phyloP scores from a whole-genome alignment of 2,888 invertebrate species.

The Drosophila rellima region DNA sequence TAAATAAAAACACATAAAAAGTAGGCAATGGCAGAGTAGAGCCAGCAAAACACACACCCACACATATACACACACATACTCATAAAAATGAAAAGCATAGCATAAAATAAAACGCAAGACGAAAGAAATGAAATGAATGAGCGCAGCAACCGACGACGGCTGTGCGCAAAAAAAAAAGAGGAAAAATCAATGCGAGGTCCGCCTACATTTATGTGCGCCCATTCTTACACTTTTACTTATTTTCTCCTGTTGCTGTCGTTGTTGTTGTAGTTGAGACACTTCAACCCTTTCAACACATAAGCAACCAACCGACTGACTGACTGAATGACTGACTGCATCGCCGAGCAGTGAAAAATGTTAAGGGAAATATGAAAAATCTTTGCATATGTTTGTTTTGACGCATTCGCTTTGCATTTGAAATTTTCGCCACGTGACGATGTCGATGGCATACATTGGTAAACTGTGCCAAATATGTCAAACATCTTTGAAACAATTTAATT shows the following conservation, averaged over 20 bases:
- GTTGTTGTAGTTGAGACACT: conserved; percentile 37
- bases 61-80: conserved; percentile 24
- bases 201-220: conserved; percentile 42
- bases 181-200: conserved; percentile 70
- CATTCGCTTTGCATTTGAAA: conserved; percentile 27
- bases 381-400: conserved; percentile 50
- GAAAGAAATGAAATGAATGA: conserved; percentile 75
- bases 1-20: conserved; percentile 81
- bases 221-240: conserved; percentile 52
- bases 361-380: conserved; percentile 77
- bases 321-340: conserved; percentile 34
- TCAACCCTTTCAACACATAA: conserved; percentile 68
- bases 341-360: conserved; percentile 67
- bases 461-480: conserved; percentile 80
- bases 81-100: conserved; percentile 70
- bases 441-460: conserved; percentile 24
- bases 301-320: conserved; percentile 4
- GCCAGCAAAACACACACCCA: conserved; percentile 23
- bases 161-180: conserved; percentile 29
- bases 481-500: conserved; percentile 78
- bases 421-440: conserved; percentile 32
- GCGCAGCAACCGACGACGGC: conserved; percentile 57
- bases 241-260: conserved; percentile 26
- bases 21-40: conserved; percentile 68
- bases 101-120: conserved; percentile 71